Conservation (phyloP, 1,140 invertebrate species). For the Trichonephila clavipes region DNA sequence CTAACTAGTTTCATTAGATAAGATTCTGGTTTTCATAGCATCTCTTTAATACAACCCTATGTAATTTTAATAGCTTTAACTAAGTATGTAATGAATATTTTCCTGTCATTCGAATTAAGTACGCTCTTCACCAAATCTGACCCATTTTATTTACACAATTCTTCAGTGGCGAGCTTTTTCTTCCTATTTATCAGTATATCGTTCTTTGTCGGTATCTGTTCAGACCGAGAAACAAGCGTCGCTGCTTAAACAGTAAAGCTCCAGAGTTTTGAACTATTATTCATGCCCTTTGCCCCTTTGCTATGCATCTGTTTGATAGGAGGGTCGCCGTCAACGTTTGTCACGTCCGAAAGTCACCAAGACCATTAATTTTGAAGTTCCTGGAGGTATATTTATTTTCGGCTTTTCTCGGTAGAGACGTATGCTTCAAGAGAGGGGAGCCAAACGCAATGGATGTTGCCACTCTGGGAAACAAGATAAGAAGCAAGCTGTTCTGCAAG, state of each 20-base stretch:
- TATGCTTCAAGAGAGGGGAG: background rate
- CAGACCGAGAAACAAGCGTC: slow-evolving; percentile 33
- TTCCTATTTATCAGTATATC: background rate
- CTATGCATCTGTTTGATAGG: slow-evolving; percentile 65
- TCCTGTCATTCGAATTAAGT: slow-evolving; percentile 4
- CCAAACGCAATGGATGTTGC: background rate
- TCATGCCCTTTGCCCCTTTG: slow-evolving; percentile 65
- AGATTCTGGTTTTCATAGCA: too few species aligned
- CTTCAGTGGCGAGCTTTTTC: background rate
- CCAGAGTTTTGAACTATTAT: slow-evolving; percentile 59
- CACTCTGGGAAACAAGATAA: background rate
- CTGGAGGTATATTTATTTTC: slow-evolving; percentile 74
- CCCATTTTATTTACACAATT: slow-evolving; percentile 6
- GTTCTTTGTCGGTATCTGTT: slow-evolving; percentile 37
- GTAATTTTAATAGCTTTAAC: too few species aligned
- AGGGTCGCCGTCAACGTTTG: slow-evolving; percentile 69
- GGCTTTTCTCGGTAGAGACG: slow-evolving; percentile 5
- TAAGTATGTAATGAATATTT: too few species aligned
- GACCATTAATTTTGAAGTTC: slow-evolving; percentile 70
- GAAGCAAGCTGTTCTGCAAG: background rate
- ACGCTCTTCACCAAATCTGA: background rate
- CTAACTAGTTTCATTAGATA: too few species aligned
- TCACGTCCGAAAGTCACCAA: slow-evolving; percentile 64
- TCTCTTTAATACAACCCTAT: too few species aligned
- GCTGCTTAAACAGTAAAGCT: slow-evolving; percentile 60